phyloP scores from a whole-genome alignment of 1,140 invertebrate species.

The Rhyacophila brunnea region DNA sequence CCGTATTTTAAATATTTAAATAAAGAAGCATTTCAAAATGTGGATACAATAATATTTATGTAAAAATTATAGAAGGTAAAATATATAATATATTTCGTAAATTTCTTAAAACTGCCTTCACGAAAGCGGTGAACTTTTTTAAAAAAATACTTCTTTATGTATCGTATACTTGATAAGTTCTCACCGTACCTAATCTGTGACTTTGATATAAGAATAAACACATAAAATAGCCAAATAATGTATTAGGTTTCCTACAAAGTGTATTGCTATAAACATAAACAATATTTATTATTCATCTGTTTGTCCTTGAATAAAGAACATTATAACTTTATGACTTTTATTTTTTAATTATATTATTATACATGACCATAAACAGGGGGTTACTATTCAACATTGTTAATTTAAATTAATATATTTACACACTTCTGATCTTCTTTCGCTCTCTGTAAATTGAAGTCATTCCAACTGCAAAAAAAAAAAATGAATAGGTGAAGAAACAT shows the following conservation, averaged over 20 bases:
- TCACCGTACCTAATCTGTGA: slow-evolving; percentile 16
- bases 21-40: no score
- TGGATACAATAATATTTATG: no score
- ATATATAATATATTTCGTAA: no score
- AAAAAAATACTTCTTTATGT: no score
- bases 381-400: no score
- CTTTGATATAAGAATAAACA: slow-evolving; percentile 11
- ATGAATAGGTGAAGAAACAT: slow-evolving; percentile 8
- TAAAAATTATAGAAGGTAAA: no score
- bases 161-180: not conserved
- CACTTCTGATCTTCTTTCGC: slow-evolving; percentile 63
- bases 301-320: not conserved
- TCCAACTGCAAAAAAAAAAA: slow-evolving; percentile 14
- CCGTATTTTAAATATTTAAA: no score
- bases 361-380: no score
- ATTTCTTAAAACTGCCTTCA: no score
- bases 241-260: slow-evolving; percentile 20
- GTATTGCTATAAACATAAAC: slow-evolving; percentile 22
- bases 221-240: slow-evolving; percentile 6
- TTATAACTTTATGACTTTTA: not conserved
- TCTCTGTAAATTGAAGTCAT: slow-evolving; percentile 59
- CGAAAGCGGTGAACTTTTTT: no score
- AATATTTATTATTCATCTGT: slow-evolving; percentile 20
- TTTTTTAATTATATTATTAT: no score
- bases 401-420: no score